Conservation (phyloP, 2,888 invertebrate genomes). For the Leptopilina drosophilae region DNA sequence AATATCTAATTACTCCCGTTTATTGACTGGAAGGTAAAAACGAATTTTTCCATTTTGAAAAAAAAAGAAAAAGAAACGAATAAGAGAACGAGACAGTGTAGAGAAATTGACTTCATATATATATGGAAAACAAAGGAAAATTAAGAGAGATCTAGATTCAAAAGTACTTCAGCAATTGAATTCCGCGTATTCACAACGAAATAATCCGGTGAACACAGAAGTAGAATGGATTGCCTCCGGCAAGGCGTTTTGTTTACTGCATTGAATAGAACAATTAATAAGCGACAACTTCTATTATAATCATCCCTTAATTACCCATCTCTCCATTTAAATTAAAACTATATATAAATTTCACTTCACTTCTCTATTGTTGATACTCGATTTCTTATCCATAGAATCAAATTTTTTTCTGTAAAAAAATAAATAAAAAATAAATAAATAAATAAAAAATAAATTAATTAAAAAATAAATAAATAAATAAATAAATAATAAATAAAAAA, state of each 20-base stretch:
- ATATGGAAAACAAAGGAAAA: constrained; percentile 30
- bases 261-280: constrained; percentile 35
- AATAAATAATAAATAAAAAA: no score
- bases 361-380: not conserved
- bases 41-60: not conserved
- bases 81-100: not conserved
- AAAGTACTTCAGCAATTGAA: constrained; percentile 8
- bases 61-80: not conserved
- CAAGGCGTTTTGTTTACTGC: constrained; percentile 25
- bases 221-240: constrained; percentile 25
- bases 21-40: no score
- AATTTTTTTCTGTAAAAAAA: not conserved
- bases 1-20: no score
- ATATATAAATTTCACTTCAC: not conserved
- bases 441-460: no score
- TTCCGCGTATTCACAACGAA: constrained; percentile 17
- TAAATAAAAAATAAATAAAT: not conserved
- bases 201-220: constrained; percentile 20
- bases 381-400: not conserved
- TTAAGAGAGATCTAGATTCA: constrained; percentile 16
- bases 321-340: not conserved
- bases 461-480: not conserved
- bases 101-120: not conserved
- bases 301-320: not conserved
- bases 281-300: constrained; percentile 11